These are phyloP conservation scores for Passer montanus DNA, from an alignment of 2,113 vertebrate species.

Conservation along the genomic window DNA sequence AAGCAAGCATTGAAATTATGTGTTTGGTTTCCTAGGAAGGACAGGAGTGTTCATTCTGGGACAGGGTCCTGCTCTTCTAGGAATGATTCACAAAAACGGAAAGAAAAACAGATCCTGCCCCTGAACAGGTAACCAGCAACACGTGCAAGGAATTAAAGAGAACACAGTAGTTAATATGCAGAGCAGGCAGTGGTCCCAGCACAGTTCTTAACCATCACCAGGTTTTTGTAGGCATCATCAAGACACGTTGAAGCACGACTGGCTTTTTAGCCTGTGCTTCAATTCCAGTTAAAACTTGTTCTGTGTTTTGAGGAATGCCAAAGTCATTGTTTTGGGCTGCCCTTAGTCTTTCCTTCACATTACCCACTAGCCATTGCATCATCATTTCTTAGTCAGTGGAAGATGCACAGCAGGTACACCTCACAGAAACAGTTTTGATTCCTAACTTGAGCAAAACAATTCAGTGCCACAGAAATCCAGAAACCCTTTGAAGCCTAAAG, in stretches of 20 bases:
- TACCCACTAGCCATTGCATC: not conserved
- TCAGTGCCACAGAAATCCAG: not conserved
- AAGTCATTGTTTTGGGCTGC: not conserved
- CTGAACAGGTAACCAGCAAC: not conserved
- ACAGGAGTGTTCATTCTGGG: not conserved
- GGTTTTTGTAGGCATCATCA: conserved; percentile 2
- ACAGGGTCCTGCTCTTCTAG: not conserved
- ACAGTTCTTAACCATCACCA: not conserved
- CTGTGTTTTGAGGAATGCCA: not conserved
- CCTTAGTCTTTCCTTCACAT: not conserved
- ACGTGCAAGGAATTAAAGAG: not conserved
- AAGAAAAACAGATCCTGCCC: not conserved
- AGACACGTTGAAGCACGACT: not conserved
- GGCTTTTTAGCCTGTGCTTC: not conserved
- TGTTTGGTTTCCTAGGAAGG: not conserved
- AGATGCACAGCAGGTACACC: not conserved
- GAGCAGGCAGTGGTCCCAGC: not conserved
- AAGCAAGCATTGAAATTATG: not conserved
- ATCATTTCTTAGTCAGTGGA: not conserved
- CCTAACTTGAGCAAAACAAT: not conserved
- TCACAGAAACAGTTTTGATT: not conserved
- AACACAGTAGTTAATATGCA: not conserved
- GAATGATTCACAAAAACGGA: not conserved
- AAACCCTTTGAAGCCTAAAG: not conserved
- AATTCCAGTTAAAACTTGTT: conserved; percentile 34